A percentile compares a stretch with the other conserved stretches of the same genome.
Evolutionary conservation across 2,113 vertebrate species (phyloP).

Genomic region (Sylvietta virens): DNA sequence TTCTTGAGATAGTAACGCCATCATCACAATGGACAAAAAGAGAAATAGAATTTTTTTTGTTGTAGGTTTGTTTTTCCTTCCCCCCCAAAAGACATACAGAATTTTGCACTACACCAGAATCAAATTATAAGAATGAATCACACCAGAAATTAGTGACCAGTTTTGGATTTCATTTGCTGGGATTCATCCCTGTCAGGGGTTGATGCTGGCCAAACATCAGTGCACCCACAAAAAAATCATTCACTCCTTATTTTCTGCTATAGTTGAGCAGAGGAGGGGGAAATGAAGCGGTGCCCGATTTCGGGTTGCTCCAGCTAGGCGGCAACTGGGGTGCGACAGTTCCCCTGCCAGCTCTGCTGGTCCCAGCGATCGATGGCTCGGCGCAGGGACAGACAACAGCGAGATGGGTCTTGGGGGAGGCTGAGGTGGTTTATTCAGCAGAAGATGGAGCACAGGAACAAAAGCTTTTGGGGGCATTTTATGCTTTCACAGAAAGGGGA

Average conservation of each 20-base stretch:
- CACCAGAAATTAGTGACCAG: neutral
- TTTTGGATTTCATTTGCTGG: neutral
- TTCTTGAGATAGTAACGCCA: neutral
- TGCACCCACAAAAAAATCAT: neutral
- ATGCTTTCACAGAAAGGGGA: too few relatives aligned
- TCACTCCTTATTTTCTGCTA: neutral
- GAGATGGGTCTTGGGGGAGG: too few relatives aligned
- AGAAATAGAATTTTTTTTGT: neutral
- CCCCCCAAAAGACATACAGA: neutral
- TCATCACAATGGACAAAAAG: neutral
- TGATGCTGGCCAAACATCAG: rapidly evolving
- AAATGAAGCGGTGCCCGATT: too few relatives aligned
- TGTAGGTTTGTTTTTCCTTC: neutral
- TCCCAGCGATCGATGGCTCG: too few relatives aligned
- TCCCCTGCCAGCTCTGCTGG: too few relatives aligned
- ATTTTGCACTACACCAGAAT: neutral
- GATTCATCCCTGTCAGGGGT: neutral
- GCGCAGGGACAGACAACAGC: too few relatives aligned
- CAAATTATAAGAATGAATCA: neutral
- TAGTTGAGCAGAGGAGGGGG: neutral
- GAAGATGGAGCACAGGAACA: too few relatives aligned
- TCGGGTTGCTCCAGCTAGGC: too few relatives aligned
- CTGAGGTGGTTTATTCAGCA: too few relatives aligned
- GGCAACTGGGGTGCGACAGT: too few relatives aligned
- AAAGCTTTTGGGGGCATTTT: too few relatives aligned